Evolutionary conservation across 2,797 vertebrate genomes (phyloP).

Genomic region (Alosa sapidissima): DNA sequence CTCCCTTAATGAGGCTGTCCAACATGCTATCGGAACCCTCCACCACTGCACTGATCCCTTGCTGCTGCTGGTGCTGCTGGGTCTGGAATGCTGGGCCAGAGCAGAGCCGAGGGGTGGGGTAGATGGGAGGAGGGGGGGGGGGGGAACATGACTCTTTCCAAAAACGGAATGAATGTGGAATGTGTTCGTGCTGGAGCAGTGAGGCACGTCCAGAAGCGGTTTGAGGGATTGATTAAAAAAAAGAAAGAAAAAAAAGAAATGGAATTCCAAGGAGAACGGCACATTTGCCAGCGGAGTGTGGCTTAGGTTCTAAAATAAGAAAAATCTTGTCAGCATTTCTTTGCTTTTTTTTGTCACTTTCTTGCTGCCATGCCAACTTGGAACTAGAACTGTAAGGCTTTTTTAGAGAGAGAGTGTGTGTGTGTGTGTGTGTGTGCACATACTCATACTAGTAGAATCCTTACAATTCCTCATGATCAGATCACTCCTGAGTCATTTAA

Average conservation of each 20-base stretch:
- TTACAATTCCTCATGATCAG: not conserved
- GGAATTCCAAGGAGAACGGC: not conserved
- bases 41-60: constrained; percentile 60
- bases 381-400: not conserved
- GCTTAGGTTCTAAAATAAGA: not conserved
- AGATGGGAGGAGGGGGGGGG: constrained; percentile 29
- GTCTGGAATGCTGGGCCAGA: no score
- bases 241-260: not conserved
- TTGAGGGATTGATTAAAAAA: not conserved
- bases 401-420: not conserved
- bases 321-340: not conserved
- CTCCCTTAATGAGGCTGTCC: constrained; percentile 44
- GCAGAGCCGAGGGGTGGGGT: constrained; percentile 37
- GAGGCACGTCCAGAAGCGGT: not conserved
- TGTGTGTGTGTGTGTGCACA: not conserved
- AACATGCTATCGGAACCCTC: constrained; percentile 51
- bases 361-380: not conserved
- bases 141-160: constrained; percentile 37
- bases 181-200: constrained; percentile 56
- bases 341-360: not conserved
- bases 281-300: not conserved
- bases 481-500: not conserved
- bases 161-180: constrained; percentile 52
- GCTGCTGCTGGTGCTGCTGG: no score
- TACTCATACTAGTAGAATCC: not conserved